Conservation (phyloP, 2,888 invertebrate species). For the Xestia rhomboidea region DNA sequence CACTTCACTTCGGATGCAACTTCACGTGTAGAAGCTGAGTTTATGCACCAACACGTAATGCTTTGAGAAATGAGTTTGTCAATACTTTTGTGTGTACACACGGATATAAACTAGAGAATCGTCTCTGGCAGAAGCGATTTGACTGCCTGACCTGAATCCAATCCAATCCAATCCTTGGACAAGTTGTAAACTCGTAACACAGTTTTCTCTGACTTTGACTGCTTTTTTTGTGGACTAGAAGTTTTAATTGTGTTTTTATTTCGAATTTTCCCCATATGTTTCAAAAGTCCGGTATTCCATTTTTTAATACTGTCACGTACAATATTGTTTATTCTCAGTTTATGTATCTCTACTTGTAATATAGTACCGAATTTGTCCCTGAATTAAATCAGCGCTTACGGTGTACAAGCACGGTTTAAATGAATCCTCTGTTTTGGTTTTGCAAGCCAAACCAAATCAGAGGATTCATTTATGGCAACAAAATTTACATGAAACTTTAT, state of each 20-base stretch:
- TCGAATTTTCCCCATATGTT: background rate
- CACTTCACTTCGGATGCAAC: constrained; percentile 2
- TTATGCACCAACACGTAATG: constrained; percentile 21
- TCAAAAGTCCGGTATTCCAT: background rate
- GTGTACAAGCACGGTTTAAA: background rate
- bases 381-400: constrained; percentile 2
- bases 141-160: background rate
- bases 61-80: background rate
- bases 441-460: constrained; percentile 32
- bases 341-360: background rate
- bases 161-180: too few relatives aligned
- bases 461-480: constrained; percentile 7
- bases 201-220: background rate
- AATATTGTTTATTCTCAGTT: background rate
- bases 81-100: background rate
- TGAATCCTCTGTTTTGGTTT: too few relatives aligned
- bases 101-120: background rate
- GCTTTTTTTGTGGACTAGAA: background rate
- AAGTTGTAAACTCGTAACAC: background rate
- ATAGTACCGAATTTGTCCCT: constrained; percentile 2
- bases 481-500: constrained; percentile 27
- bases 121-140: background rate
- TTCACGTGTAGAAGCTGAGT: background rate
- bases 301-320: background rate
- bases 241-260: background rate